phyloP scores from a whole-genome alignment of 2,113 vertebrate species.

The Plestiodon gilberti region DNA sequence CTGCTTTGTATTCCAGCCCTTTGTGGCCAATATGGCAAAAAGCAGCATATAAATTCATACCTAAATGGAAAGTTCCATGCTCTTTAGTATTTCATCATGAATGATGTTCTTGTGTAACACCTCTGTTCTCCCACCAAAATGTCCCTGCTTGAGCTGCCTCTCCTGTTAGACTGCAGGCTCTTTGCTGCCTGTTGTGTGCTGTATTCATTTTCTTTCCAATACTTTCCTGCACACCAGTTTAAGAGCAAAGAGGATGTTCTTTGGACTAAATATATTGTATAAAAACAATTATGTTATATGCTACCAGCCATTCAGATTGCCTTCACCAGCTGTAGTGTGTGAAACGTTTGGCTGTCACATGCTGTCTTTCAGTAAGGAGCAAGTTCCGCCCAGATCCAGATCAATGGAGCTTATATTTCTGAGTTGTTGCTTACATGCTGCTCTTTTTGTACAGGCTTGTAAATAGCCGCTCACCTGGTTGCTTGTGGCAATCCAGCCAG shows the following conservation, averaged over 20 bases:
- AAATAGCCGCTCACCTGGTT: not conserved
- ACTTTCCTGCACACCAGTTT: not conserved
- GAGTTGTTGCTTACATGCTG: not conserved
- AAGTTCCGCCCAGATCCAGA: not conserved
- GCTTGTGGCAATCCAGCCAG: not conserved
- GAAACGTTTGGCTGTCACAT: not conserved
- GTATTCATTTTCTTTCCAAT: not conserved
- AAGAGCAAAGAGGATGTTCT: not conserved
- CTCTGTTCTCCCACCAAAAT: not conserved
- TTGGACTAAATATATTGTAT: not conserved
- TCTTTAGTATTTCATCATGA: too few species aligned
- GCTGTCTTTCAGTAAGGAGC: too few species aligned
- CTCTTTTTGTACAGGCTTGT: not conserved
- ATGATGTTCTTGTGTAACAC: not conserved
- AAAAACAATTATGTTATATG: not conserved
- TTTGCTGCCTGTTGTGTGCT: not conserved
- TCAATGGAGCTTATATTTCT: not conserved
- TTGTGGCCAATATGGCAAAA: too few species aligned
- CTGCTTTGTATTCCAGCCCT: too few species aligned
- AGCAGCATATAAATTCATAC: too few species aligned
- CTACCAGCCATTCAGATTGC: not conserved
- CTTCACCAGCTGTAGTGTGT: not conserved
- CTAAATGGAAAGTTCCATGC: too few species aligned
- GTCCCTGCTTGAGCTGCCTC: accelerated
- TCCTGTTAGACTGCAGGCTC: not conserved